phyloP scores from a whole-genome alignment of 2,113 vertebrate species.

The Abramis brama region DNA sequence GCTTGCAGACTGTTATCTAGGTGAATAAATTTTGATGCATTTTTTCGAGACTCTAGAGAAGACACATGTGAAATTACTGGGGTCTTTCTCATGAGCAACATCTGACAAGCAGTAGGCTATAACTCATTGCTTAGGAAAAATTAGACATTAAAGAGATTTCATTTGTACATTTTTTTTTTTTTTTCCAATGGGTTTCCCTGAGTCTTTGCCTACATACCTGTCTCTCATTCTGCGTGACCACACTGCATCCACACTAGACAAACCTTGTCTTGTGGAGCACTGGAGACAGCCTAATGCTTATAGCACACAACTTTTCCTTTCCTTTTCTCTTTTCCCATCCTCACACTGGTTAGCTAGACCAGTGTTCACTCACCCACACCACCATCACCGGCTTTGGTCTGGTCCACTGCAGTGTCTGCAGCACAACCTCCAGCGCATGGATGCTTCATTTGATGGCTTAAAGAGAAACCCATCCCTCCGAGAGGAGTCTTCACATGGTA shows the following conservation, averaged over 20 bases:
- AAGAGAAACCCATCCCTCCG: slow-evolving; percentile 59
- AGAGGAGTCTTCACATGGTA: slow-evolving; percentile 61
- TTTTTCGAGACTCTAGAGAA: background rate
- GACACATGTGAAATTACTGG: background rate
- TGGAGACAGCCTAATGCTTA: slow-evolving; percentile 54
- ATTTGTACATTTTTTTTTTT: background rate
- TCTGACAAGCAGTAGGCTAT: background rate
- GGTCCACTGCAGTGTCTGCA: slow-evolving; percentile 45
- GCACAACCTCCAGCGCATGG: slow-evolving; percentile 30
- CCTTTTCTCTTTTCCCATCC: slow-evolving; percentile 29
- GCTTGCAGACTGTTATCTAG: background rate
- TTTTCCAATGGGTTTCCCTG: background rate
- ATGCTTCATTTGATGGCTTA: slow-evolving; percentile 57
- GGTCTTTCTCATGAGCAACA: background rate
- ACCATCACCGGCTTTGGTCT: slow-evolving; percentile 30
- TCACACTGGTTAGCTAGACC: slow-evolving; percentile 48
- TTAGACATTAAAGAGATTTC: background rate
- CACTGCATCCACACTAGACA: slow-evolving; percentile 13
- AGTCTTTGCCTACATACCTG: slow-evolving; percentile 39
- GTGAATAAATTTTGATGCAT: background rate
- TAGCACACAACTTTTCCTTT: slow-evolving; percentile 51
- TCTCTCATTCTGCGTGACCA: slow-evolving; percentile 46
- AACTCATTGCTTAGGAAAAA: background rate
- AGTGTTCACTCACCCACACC: slow-evolving; percentile 50
- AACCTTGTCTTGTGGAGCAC: slow-evolving; percentile 31